A percentile compares a stretch with the other conserved stretches of the same genome.
Evolutionary conservation across 2,888 invertebrate genomes (phyloP).

Genomic region (Brachyptera risi): DNA sequence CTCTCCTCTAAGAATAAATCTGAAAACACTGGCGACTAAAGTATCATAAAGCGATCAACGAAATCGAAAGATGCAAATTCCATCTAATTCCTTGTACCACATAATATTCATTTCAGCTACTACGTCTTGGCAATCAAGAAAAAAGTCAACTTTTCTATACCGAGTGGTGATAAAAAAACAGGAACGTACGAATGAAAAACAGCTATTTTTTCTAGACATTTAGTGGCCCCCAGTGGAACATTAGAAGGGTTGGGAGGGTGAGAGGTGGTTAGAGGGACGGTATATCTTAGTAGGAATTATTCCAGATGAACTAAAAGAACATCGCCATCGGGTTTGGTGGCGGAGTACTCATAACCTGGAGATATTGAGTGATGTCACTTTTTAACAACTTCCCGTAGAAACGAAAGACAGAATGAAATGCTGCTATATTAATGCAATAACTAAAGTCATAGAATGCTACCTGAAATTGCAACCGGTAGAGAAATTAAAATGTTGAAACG

Average conservation of each 20-base stretch:
- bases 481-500: conserved; percentile 31
- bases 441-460: conserved; percentile 26
- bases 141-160: conserved; percentile 29
- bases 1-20: too few relatives aligned
- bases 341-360: conserved; percentile 27
- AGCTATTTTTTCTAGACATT: conserved; percentile 29
- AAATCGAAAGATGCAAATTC: conserved; percentile 20
- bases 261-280: neutral
- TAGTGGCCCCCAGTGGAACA: conserved; percentile 30
- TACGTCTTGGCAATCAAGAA: conserved; percentile 18
- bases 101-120: conserved; percentile 16
- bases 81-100: conserved; percentile 10
- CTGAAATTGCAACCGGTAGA: conserved; percentile 28
- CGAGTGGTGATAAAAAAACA: conserved; percentile 30
- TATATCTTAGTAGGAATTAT: conserved; percentile 26
- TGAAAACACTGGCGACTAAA: too few relatives aligned
- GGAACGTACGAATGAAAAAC: conserved; percentile 29
- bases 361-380: conserved; percentile 32
- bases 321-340: conserved; percentile 19
- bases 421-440: conserved; percentile 21
- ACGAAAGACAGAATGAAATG: neutral
- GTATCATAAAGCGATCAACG: conserved; percentile 4
- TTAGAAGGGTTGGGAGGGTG: conserved; percentile 23
- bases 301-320: conserved; percentile 7
- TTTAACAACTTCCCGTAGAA: conserved; percentile 27